A percentile compares a stretch with the other conserved stretches of the same genome.
phyloP scores from a whole-genome alignment of 2,888 invertebrate species.

The Matsumyia berberina region DNA sequence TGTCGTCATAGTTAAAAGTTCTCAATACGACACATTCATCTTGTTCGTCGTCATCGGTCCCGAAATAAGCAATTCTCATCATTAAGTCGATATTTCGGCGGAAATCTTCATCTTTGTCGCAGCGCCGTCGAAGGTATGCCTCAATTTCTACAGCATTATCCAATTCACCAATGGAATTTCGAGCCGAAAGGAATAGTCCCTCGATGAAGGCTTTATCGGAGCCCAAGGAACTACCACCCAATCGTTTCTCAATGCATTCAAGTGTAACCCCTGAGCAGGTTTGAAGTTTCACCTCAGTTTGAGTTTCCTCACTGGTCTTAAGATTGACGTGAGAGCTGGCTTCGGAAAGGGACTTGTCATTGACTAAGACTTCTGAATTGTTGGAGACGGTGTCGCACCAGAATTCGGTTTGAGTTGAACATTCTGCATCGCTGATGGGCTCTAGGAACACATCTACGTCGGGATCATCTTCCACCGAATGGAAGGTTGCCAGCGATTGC shows the following conservation, averaged over 20 bases:
- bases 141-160: slow-evolving; percentile 32
- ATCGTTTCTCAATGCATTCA: not conserved
- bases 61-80: slow-evolving; percentile 23
- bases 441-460: slow-evolving; percentile 33
- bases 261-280: not conserved
- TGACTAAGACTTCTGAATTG: slow-evolving; percentile 24
- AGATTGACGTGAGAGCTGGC: not conserved
- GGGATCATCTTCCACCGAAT: slow-evolving; percentile 77
- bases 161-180: not conserved
- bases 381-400: not conserved
- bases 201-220: slow-evolving; percentile 25
- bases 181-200: slow-evolving; percentile 23
- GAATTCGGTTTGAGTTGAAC: slow-evolving; percentile 6
- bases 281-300: not conserved
- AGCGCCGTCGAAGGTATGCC: slow-evolving; percentile 77
- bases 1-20: slow-evolving; percentile 78
- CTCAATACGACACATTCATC: not conserved
- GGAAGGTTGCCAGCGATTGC: slow-evolving; percentile 78
- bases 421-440: not conserved
- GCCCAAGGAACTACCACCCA: not conserved
- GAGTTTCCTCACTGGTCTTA: slow-evolving; percentile 4
- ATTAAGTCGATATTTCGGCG: slow-evolving; percentile 27
- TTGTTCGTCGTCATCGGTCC: not conserved
- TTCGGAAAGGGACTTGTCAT: not conserved
- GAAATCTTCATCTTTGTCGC: slow-evolving; percentile 77